phyloP scores from a whole-genome alignment of 1,140 invertebrate genomes.

The Tetraneura akinire region DNA sequence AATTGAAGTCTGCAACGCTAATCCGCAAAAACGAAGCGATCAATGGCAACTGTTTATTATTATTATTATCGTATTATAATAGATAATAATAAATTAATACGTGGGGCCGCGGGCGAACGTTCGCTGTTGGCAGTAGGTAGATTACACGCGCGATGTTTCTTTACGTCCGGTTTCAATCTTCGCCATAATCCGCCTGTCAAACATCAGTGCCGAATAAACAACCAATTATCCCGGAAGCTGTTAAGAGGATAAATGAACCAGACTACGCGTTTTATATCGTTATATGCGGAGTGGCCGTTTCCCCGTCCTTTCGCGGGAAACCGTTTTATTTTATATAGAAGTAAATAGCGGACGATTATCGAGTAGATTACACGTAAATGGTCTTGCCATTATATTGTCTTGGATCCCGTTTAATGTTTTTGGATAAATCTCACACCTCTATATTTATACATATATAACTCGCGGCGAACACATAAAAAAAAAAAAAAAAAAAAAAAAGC shows the following conservation, averaged over 20 bases:
- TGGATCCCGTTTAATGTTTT: slow-evolving; percentile 44
- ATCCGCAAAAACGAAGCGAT: too few species aligned
- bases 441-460: neutral
- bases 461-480: too few species aligned
- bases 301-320: neutral
- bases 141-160: neutral
- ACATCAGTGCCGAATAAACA: slow-evolving; percentile 17
- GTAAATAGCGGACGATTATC: slow-evolving; percentile 45
- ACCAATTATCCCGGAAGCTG: slow-evolving; percentile 12
- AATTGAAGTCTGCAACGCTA: too few species aligned
- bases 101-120: too few species aligned
- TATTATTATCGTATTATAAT: too few species aligned
- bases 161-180: slow-evolving; percentile 22
- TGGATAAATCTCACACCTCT: slow-evolving; percentile 41
- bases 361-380: slow-evolving; percentile 44
- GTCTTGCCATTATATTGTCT: slow-evolving; percentile 33
- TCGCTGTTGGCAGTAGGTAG: too few species aligned
- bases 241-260: slow-evolving; percentile 26
- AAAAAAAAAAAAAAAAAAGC: neutral
- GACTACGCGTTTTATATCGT: slow-evolving; percentile 14
- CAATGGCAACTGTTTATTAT: too few species aligned
- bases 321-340: slow-evolving; percentile 18
- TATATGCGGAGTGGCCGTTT: neutral
- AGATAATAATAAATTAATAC: too few species aligned
- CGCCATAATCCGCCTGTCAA: neutral